A percentile compares a stretch with the other conserved stretches of the same genome.
These are phyloP conservation scores for Dorcus hopei DNA, from an alignment of 2,888 invertebrate species.

Conservation along the genomic window DNA sequence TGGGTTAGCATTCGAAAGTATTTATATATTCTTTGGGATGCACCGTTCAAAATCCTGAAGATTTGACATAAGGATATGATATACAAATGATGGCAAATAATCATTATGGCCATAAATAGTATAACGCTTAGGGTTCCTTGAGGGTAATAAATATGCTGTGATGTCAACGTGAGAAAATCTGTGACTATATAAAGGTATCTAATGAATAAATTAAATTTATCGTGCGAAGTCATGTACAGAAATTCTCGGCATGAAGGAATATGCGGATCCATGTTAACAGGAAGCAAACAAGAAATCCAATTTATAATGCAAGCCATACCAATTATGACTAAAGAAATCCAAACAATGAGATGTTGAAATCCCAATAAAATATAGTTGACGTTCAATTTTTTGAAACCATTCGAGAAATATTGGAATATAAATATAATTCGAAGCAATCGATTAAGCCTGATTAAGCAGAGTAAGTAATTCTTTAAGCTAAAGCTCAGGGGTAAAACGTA, in stretches of 20 bases:
- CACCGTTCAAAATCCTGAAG: conserved; percentile 8
- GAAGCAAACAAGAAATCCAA: conserved; percentile 1
- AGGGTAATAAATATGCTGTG: conserved; percentile 8
- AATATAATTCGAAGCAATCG: conserved; percentile 17
- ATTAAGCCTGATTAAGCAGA: conserved; percentile 16
- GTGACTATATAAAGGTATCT: conserved; percentile 12
- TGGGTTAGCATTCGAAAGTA: conserved; percentile 4
- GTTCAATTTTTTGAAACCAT: conserved; percentile 5
- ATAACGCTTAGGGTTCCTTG: conserved; percentile 4
- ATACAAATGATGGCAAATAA: conserved; percentile 6
- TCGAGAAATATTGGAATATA: conserved; percentile 13
- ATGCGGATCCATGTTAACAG: conserved; percentile 5
- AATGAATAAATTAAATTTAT: conserved; percentile 16
- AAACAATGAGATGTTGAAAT: conserved; percentile 6
- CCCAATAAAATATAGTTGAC: conserved; percentile 8
- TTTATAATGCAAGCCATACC: conserved; percentile 2
- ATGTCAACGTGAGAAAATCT: conserved; percentile 13
- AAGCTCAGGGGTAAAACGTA: conserved; percentile 1
- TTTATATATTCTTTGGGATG: neutral
- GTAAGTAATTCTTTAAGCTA: neutral
- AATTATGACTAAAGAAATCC: conserved; percentile 7
- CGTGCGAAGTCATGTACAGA: conserved; percentile 5
- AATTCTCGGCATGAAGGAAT: conserved; percentile 2
- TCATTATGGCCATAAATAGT: conserved; percentile 8
- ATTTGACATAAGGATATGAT: conserved; percentile 11